Evolutionary conservation across 2,888 invertebrate genomes (phyloP), one percentile per base, ranked within the genome.

Genomic region (Malthinus flaveolus): DNA sequence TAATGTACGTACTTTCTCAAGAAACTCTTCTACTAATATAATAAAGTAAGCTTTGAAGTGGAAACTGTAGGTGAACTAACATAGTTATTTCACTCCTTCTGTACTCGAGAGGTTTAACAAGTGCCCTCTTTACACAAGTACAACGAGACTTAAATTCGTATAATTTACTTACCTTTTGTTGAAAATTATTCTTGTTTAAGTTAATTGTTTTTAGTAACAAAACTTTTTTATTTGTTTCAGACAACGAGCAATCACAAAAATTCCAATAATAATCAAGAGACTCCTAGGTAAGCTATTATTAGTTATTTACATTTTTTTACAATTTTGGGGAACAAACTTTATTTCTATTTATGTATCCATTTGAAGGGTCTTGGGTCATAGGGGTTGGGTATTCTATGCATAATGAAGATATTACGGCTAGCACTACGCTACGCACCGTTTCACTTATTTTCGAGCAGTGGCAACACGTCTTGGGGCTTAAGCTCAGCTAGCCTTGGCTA

Each of bases 241-340:
- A 61, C 56, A 32, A 50, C 60, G 8, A 51, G 42, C 59, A 65
- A 65, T 61, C 65, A 63, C 59, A 68, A 68, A 51, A 61, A 64
- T 52, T 60, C 65, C 50, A 66, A 68, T 53, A 68, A 67, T 59
- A 68, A 67, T 65, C 60, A 66, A 36, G 69, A 69, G 51, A 65
- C 63, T 49, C 56, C 65, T 35, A 69, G 66, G 69, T 69, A 64
- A 67, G 67, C 61, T 12, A 36, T 46, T 23, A 37, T 11, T 34
- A 12, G 35, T 37, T 45, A 51, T 34, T 23, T 51, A 44, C 35
- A 51, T 51, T n/a, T n/a, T n/a, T n/a, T n/a, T n/a, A n/a, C n/a
- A n/a, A n/a, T n/a, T n/a, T n/a, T n/a, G n/a, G n/a, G n/a, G n/a
- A n/a, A n/a, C n/a, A n/a, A n/a, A n/a, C n/a, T n/a, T n/a, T n/a